Base-by-base conservation (phyloP, 2,113 vertebrate genomes). In the Lycaon pictus region DNA sequence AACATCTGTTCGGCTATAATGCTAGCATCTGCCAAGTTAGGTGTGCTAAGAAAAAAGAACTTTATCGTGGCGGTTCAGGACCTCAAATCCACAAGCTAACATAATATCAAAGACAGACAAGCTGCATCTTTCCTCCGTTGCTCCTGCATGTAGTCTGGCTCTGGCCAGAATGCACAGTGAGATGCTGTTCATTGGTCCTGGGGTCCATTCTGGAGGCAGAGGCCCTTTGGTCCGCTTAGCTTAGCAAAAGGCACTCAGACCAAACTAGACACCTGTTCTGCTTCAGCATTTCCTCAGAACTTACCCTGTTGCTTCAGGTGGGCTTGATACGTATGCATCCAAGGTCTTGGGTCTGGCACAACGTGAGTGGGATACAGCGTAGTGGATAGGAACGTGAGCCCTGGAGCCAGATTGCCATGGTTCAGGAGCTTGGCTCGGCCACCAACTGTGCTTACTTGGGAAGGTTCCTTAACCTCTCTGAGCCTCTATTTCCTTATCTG, bases 1-100 rank as follows among this genome's bases (percentile, higher is more conserved):
- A 98, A 97, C 89, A 87, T 91, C 96, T 98, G 97, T 76, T 93
- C 29, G 43, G 80, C 29, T 97, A 43, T 88, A 95, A 82, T 87
- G 82, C 35, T 97, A 96, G 37, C 72, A 97, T 85, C 62, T 90
- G 96, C 95, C 82, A 97, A 93, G 77, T 90, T 95, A 97, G 85
- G 88, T 98, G 20, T 43, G 93, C 20, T 71, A 74, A 96, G 94
- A 96, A 43, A 97, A 97, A 56, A 13, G 6, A 89, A 95, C 77
- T 60, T 96, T 96, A 65, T n/a, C 13, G 79, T 65, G 79, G 35
- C 97, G 93, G 84, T 65, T 89, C 58, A 92, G 72, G 65, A 93
- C 82, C 91, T 95, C 12, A 60, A 80, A 74, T 96, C 20, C 29
- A 94, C n/a, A 32, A 87, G 20, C 5, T 76, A 69, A 92, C 90